Percentiles rank a stretch among this genome's conserved stretches.
Evolutionary conservation across 2,888 invertebrate genomes (phyloP).

Genomic region (Dorcus parallelipipedus): DNA sequence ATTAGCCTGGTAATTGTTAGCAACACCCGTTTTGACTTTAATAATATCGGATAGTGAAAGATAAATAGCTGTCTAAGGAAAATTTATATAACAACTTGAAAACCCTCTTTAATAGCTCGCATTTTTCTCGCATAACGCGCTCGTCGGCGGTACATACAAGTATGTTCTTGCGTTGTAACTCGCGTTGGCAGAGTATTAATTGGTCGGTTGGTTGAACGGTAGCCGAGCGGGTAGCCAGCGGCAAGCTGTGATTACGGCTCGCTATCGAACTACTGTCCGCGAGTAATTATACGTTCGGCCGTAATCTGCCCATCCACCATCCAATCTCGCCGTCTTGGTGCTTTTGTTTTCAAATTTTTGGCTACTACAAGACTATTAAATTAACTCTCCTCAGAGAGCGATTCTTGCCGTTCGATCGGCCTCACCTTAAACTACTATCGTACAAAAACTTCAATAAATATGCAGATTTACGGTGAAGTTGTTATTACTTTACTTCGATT

Average conservation of each 20-base stretch:
- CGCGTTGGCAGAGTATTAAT: slow-evolving; percentile 29
- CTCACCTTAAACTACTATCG: neutral
- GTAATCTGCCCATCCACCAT: slow-evolving; percentile 37
- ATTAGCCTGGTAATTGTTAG: too few species aligned
- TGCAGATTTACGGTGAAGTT: slow-evolving; percentile 5
- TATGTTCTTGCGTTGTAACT: slow-evolving; percentile 4
- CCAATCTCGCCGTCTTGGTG: slow-evolving; percentile 20
- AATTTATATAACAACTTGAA: too few species aligned
- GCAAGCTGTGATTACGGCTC: slow-evolving; percentile 42
- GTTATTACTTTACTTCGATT: neutral
- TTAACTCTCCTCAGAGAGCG: neutral
- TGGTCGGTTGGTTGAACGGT: slow-evolving; percentile 40
- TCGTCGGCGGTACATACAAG: neutral
- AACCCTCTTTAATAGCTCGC: too few species aligned
- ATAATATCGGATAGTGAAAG: too few species aligned
- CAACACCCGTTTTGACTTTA: too few species aligned
- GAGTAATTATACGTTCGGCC: slow-evolving; percentile 43
- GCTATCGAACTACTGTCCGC: slow-evolving; percentile 47
- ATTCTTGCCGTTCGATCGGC: neutral
- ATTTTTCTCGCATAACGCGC: too few species aligned
- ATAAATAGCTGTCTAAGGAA: too few species aligned
- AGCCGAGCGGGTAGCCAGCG: slow-evolving; percentile 36
- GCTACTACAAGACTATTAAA: slow-evolving; percentile 11
- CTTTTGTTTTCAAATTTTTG: slow-evolving; percentile 30
- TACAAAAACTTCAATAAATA: slow-evolving; percentile 10